Conservation (phyloP, 2,113 vertebrate species). For the Oostethus manadensis region DNA sequence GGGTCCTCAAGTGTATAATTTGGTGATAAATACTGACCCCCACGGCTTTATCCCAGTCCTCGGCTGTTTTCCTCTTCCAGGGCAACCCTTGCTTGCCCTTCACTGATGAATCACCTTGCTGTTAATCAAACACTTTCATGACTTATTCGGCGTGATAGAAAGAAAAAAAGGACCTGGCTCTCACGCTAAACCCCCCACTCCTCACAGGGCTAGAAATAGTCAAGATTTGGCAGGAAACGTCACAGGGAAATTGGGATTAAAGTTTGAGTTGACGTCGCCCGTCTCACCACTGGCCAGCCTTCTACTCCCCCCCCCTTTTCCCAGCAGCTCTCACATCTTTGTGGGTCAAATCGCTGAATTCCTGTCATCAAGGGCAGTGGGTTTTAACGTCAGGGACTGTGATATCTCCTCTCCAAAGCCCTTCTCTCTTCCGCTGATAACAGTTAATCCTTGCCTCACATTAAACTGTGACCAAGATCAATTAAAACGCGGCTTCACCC, state of each 20-base stretch:
- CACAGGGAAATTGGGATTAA: slow-evolving; percentile 67
- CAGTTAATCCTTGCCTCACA: slow-evolving; percentile 72
- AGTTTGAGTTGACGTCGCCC: slow-evolving; percentile 60
- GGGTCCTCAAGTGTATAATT: slow-evolving; percentile 45
- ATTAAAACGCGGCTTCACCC: slow-evolving; percentile 69
- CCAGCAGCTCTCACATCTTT: slow-evolving; percentile 61
- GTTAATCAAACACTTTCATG: slow-evolving; percentile 52
- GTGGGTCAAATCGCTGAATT: slow-evolving; percentile 69
- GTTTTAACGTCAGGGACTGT: slow-evolving; percentile 66
- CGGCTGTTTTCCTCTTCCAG: slow-evolving; percentile 32
- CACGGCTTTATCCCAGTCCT: slow-evolving; percentile 46
- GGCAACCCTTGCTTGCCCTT: slow-evolving; percentile 26
- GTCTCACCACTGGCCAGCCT: slow-evolving; percentile 55
- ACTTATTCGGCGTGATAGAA: slow-evolving; percentile 50
- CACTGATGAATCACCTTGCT: slow-evolving; percentile 54
- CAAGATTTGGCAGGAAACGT: slow-evolving; percentile 54
- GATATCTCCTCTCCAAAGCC: slow-evolving; percentile 66
- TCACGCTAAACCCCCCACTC: slow-evolving; percentile 25
- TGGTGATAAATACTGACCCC: slow-evolving; percentile 51
- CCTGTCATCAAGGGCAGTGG: slow-evolving; percentile 67
- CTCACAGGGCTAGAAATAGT: slow-evolving; percentile 62
- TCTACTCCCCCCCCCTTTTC: slow-evolving; percentile 42
- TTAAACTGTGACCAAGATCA: slow-evolving; percentile 79
- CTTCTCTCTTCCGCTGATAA: slow-evolving; percentile 63
- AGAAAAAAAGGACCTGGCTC: slow-evolving; percentile 35